phyloP scores from a whole-genome alignment of 2,888 invertebrate genomes.

The Aporophyla nigra region DNA sequence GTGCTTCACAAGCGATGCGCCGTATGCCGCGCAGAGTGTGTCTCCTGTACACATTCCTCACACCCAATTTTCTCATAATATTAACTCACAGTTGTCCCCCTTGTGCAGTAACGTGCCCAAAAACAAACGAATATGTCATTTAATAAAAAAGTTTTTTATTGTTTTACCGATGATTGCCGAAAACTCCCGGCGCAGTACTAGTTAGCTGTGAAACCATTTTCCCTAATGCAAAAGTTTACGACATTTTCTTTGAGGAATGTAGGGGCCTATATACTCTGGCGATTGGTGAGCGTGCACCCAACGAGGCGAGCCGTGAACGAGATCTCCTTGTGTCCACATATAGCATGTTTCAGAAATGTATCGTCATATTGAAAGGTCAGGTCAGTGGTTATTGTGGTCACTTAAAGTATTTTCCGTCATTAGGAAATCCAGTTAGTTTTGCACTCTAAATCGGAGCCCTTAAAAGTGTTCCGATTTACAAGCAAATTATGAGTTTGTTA shows the following conservation, averaged over 20 bases:
- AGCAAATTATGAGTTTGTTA: too few relatives aligned
- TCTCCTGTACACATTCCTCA: not conserved
- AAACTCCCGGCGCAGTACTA: slow-evolving; percentile 31
- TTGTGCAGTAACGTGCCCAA: slow-evolving; percentile 16
- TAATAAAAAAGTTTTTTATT: slow-evolving; percentile 47
- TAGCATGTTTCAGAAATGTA: too few relatives aligned
- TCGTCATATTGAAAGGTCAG: too few relatives aligned
- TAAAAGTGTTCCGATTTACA: too few relatives aligned
- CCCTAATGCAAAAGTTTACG: slow-evolving; percentile 58
- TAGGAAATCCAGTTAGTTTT: too few relatives aligned
- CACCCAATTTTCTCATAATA: not conserved
- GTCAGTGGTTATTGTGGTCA: too few relatives aligned
- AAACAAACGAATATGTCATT: slow-evolving; percentile 45
- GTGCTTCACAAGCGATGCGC: too few relatives aligned
- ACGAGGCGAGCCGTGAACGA: too few relatives aligned
- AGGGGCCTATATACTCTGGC: slow-evolving; percentile 5
- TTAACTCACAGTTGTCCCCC: slow-evolving; percentile 18
- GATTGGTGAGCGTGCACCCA: not conserved
- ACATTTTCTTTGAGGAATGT: slow-evolving; percentile 17
- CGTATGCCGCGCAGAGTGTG: too few relatives aligned
- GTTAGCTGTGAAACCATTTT: slow-evolving; percentile 52
- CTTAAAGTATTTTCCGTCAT: too few relatives aligned
- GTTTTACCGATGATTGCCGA: slow-evolving; percentile 51
- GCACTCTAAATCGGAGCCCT: too few relatives aligned
- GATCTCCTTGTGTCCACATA: too few relatives aligned